A percentile compares a stretch with the other conserved stretches of the same genome.
These are phyloP conservation scores for Recurvirostra avosetta DNA, from an alignment of 2,113 vertebrate species.

Conservation along the genomic window DNA sequence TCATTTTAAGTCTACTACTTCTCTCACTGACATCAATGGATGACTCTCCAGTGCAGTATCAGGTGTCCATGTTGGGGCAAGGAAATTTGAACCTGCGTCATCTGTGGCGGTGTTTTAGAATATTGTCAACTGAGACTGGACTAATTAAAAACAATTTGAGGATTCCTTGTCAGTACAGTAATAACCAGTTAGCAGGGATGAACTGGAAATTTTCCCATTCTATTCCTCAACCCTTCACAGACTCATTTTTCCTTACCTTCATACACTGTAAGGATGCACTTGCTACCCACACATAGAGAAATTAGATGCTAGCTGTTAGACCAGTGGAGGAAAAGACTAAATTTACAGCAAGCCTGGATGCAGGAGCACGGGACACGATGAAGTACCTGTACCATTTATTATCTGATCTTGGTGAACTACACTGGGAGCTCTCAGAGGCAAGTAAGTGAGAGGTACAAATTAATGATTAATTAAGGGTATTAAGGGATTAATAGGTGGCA, in stretches of 20 bases:
- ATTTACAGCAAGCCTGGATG: neutral
- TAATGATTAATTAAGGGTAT: neutral
- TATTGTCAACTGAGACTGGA: neutral
- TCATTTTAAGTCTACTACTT: neutral
- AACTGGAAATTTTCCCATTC: neutral
- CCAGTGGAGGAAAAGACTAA: neutral
- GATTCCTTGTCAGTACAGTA: neutral
- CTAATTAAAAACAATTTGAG: neutral
- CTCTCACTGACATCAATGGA: neutral
- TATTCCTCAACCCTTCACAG: neutral
- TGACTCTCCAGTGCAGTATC: neutral
- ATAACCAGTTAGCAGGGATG: neutral
- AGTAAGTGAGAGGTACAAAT: neutral
- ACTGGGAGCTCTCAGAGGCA: neutral
- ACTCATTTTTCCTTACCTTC: neutral
- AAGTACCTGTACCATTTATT: neutral
- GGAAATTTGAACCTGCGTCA: neutral
- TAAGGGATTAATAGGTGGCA: neutral
- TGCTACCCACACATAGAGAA: neutral
- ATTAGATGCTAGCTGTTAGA: neutral
- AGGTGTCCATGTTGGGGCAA: rapidly evolving
- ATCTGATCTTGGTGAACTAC: neutral
- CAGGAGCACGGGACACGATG: neutral
- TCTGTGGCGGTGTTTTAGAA: neutral
- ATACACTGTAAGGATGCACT: neutral